These are phyloP conservation scores for Beaufortia kweichowensis DNA, from an alignment of 2,113 vertebrate genomes.

Conservation along the genomic window DNA sequence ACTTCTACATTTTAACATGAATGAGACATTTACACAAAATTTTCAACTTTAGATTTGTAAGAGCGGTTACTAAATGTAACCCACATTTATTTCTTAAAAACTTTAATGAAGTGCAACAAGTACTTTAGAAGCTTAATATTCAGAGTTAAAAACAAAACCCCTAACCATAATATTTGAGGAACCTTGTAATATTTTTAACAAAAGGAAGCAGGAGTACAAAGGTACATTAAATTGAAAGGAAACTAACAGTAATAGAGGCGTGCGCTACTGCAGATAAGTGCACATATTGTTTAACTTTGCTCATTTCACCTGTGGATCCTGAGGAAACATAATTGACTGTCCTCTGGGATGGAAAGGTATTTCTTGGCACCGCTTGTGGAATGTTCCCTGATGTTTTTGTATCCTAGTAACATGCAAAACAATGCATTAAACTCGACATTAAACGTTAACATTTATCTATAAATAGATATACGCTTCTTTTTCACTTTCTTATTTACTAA, in stretches of 20 bases:
- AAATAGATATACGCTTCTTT: not conserved
- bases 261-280: constrained; percentile 7
- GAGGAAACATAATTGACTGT: constrained; percentile 61
- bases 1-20: too few relatives aligned
- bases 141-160: not conserved
- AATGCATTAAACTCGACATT: constrained; percentile 16
- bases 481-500: constrained; percentile 4
- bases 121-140: too few relatives aligned
- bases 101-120: too few relatives aligned
- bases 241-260: not conserved
- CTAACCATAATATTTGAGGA: not conserved
- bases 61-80: too few relatives aligned
- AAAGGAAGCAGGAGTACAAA: constrained; percentile 13
- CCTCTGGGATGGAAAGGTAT: constrained; percentile 55
- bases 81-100: too few relatives aligned
- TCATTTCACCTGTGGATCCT: constrained; percentile 60
- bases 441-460: not conserved
- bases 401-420: constrained; percentile 55
- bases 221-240: constrained; percentile 4
- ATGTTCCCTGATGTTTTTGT: constrained; percentile 36
- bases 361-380: constrained; percentile 57
- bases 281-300: not conserved
- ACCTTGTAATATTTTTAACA: constrained; percentile 4
- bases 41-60: too few relatives aligned
- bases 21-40: too few relatives aligned